These are phyloP conservation scores for Sorex fumeus DNA, from an alignment of 2,113 vertebrate genomes.

Conservation along the genomic window DNA sequence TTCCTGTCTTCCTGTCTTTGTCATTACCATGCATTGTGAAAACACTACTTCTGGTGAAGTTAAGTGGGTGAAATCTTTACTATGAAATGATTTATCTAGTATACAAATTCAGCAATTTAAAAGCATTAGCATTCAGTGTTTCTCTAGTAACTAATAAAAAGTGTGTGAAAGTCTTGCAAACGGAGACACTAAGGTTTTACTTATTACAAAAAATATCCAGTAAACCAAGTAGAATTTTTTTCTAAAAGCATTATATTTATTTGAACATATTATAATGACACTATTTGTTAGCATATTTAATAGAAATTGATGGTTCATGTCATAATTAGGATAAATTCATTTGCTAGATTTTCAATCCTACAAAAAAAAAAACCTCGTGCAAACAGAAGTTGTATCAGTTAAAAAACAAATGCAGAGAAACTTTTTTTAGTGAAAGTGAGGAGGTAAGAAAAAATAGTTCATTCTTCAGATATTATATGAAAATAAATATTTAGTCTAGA, in stretches of 20 bases:
- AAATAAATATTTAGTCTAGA: no score
- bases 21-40: conserved; percentile 28
- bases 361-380: conserved; percentile 52
- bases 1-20: conserved; percentile 47
- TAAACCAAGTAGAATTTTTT: conserved; percentile 63
- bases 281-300: conserved; percentile 71
- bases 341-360: conserved; percentile 62
- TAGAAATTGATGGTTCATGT: conserved; percentile 56
- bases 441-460: no score
- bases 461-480: no score
- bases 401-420: conserved; percentile 23
- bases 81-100: conserved; percentile 37
- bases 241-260: conserved; percentile 68
- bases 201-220: conserved; percentile 71
- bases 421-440: no score
- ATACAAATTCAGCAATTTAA: conserved; percentile 49
- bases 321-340: conserved; percentile 68
- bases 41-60: conserved; percentile 56
- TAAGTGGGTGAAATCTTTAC: conserved; percentile 59
- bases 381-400: conserved; percentile 55
- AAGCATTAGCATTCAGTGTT: conserved; percentile 64
- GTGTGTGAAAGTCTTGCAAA: conserved; percentile 72
- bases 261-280: conserved; percentile 69
- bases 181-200: conserved; percentile 79
- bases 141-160: conserved; percentile 78